Conservation (phyloP, 2,113 vertebrate species). For the Oxygymnocypris stewartii region DNA sequence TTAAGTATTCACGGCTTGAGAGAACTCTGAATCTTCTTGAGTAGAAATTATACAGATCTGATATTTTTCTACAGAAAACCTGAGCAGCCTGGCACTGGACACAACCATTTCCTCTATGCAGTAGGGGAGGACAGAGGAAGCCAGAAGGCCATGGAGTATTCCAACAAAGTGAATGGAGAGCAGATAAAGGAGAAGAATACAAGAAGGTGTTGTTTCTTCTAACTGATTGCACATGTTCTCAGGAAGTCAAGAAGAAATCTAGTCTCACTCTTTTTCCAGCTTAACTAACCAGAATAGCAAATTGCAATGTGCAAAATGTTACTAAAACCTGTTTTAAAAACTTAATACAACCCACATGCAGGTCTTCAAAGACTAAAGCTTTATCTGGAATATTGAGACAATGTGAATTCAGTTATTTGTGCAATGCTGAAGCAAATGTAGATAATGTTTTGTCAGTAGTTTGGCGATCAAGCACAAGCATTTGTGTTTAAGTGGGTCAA, state of each 20-base stretch:
- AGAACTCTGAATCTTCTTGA: background rate
- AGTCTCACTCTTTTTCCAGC: background rate
- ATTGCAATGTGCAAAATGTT: background rate
- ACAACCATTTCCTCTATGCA: background rate
- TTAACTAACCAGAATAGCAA: background rate
- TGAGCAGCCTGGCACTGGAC: background rate
- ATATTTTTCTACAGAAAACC: background rate
- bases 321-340: background rate
- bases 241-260: background rate
- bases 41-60: background rate
- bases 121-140: background rate
- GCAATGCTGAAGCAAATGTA: background rate
- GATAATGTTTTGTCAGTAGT: background rate
- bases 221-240: background rate
- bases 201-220: background rate
- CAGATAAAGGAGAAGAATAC: background rate
- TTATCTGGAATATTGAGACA: background rate
- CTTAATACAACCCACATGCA: background rate
- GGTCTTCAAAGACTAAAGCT: background rate
- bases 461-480: background rate
- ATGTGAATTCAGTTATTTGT: background rate
- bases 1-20: background rate
- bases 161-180: background rate
- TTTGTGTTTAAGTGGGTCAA: background rate
- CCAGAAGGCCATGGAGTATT: background rate